phyloP scores from a whole-genome alignment of 2,797 vertebrate species.

The Catharus ustulatus region DNA sequence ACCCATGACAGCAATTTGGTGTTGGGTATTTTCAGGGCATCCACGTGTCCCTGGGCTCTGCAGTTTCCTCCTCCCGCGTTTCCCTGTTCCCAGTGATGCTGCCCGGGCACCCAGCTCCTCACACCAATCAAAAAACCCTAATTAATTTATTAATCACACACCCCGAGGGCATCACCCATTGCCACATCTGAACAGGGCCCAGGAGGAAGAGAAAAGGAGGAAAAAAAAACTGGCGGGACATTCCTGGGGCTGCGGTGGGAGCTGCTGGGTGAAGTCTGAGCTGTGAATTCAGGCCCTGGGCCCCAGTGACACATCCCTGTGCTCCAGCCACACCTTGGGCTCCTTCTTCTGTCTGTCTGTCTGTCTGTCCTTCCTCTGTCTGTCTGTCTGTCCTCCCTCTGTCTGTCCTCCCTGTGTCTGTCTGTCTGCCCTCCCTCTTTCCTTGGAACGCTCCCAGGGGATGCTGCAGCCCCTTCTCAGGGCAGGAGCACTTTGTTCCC shows the following conservation, averaged over 20 bases:
- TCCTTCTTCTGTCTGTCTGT: not conserved
- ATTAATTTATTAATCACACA: not conserved
- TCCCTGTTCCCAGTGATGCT: not conserved
- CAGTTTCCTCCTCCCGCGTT: not conserved
- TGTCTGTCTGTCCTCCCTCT: not conserved
- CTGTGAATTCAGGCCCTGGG: not conserved
- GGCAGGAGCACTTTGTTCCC: not conserved
- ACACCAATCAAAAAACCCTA: accelerated
- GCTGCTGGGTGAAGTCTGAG: not conserved
- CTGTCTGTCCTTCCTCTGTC: not conserved
- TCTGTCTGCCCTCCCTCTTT: not conserved
- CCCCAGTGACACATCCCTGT: not conserved
- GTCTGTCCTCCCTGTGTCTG: not conserved
- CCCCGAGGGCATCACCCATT: not conserved
- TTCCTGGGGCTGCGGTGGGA: not conserved
- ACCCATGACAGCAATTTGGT: not conserved
- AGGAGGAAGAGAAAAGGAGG: not conserved
- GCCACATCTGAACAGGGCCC: not conserved
- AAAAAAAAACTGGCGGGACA: not conserved
- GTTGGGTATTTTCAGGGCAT: accelerated
- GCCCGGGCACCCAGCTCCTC: not conserved
- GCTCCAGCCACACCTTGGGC: not conserved
- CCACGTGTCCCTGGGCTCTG: not conserved
- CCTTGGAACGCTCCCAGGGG: not conserved
- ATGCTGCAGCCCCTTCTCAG: not conserved